Evolutionary conservation across 2,888 invertebrate genomes (phyloP).

Genomic region (Agonopterix subpropinquella): DNA sequence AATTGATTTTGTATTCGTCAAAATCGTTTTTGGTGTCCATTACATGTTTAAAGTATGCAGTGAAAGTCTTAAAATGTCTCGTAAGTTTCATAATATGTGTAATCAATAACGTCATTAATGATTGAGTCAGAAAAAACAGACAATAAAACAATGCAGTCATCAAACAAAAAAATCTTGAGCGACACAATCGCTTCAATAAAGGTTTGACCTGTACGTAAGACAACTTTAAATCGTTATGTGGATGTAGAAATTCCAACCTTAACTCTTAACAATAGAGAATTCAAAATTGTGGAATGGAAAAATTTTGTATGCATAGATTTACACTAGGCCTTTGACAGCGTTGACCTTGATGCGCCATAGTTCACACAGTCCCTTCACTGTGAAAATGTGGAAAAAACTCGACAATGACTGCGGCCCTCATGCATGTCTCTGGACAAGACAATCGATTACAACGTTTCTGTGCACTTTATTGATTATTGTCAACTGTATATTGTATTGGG

Average conservation of each 20-base stretch:
- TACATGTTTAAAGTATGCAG: constrained; percentile 14
- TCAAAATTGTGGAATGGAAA: neutral
- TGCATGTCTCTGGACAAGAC: constrained; percentile 57
- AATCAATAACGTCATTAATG: neutral
- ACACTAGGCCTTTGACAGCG: constrained; percentile 57
- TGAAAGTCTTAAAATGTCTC: constrained; percentile 18
- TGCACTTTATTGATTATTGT: constrained; percentile 70
- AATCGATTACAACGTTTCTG: constrained; percentile 65
- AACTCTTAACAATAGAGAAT: constrained; percentile 9
- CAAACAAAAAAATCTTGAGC: constrained; percentile 18
- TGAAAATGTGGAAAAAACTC: constrained; percentile 67
- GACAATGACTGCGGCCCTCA: constrained; percentile 61
- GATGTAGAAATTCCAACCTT: constrained; percentile 5
- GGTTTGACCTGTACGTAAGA: constrained; percentile 6
- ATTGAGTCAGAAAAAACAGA: neutral
- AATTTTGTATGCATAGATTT: constrained; percentile 20
- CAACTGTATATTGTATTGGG: constrained; percentile 53
- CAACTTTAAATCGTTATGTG: neutral
- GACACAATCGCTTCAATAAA: constrained; percentile 21
- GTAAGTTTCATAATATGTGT: constrained; percentile 10
- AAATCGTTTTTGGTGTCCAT: constrained; percentile 24
- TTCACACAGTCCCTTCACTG: constrained; percentile 73
- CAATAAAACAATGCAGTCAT: constrained; percentile 18
- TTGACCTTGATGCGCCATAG: constrained; percentile 63
- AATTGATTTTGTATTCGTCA: constrained; percentile 23